Conservation (phyloP, 2,113 vertebrate species). For the Ophthalmolycus amberensis region DNA sequence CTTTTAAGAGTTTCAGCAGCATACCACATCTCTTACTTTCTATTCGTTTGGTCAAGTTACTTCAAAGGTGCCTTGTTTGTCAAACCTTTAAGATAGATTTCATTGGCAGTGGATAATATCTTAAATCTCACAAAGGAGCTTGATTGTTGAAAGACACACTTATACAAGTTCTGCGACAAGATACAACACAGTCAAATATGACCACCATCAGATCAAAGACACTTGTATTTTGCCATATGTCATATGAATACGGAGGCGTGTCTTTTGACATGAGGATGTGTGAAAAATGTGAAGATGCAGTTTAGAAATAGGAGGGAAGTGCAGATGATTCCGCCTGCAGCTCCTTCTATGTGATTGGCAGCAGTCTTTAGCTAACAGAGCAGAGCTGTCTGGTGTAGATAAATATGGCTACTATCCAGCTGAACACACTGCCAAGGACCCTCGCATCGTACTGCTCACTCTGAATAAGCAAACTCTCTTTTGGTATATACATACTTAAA, state of each 20-base stretch:
- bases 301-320: background rate
- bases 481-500: conserved; percentile 41
- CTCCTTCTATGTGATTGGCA: conserved; percentile 4
- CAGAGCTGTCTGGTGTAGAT: conserved; percentile 35
- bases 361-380: conserved; percentile 14
- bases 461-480: conserved; percentile 34
- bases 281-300: background rate
- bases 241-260: background rate
- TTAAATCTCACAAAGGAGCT: conserved; percentile 3
- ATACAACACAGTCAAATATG: conserved; percentile 15
- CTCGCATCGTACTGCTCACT: conserved; percentile 19
- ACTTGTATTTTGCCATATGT: background rate
- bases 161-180: background rate
- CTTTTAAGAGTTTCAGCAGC: background rate
- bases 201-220: background rate
- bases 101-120: conserved; percentile 48
- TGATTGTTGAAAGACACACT: background rate
- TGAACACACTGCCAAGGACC: conserved; percentile 28
- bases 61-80: background rate
- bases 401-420: conserved; percentile 49
- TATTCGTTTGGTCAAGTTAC: background rate
- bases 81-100: conserved; percentile 1
- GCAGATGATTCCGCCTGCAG: conserved; percentile 9
- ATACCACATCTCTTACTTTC: background rate
- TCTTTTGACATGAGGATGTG: background rate